Percentiles rank a stretch among this genome's conserved stretches.
These are phyloP conservation scores for Aleadryas rufinucha DNA, from an alignment of 2,113 vertebrate genomes.

Conservation along the genomic window DNA sequence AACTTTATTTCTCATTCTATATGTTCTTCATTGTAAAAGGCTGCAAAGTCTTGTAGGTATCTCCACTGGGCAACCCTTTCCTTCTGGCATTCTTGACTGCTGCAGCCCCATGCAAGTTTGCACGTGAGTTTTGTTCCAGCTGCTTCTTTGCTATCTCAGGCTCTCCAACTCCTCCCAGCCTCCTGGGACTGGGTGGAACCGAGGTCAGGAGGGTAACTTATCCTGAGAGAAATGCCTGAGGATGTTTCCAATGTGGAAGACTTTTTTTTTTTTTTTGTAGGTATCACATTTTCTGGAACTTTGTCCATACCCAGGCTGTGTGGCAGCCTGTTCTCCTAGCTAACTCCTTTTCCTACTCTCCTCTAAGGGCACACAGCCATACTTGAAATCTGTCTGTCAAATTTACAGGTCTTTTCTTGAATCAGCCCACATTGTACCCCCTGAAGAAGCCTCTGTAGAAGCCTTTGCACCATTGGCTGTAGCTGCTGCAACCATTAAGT, in stretches of 20 bases:
- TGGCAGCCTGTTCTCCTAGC: not conserved
- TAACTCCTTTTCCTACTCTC: not conserved
- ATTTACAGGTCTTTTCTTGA: not conserved
- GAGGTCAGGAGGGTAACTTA: not conserved
- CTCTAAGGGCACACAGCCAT: not conserved
- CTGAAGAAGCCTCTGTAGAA: not conserved
- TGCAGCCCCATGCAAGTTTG: not conserved
- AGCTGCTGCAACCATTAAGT: not conserved
- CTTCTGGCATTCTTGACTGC: not conserved
- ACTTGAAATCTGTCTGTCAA: not conserved
- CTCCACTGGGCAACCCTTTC: not conserved
- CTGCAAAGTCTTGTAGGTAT: not conserved
- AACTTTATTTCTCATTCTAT: not conserved
- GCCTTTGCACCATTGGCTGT: rapidly evolving
- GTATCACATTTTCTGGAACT: not conserved
- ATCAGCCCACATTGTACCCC: rapidly evolving
- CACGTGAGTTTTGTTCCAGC: not conserved
- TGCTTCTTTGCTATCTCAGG: not conserved
- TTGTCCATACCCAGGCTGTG: rapidly evolving
- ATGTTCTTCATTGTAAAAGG: not conserved
- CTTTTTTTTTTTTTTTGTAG: not conserved
- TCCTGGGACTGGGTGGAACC: not conserved
- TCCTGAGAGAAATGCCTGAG: not conserved
- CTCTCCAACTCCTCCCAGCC: not conserved
- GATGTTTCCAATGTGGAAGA: rapidly evolving